Evolutionary conservation across 1,140 invertebrate genomes (phyloP).

Genomic region (Drosophila bifasciata): DNA sequence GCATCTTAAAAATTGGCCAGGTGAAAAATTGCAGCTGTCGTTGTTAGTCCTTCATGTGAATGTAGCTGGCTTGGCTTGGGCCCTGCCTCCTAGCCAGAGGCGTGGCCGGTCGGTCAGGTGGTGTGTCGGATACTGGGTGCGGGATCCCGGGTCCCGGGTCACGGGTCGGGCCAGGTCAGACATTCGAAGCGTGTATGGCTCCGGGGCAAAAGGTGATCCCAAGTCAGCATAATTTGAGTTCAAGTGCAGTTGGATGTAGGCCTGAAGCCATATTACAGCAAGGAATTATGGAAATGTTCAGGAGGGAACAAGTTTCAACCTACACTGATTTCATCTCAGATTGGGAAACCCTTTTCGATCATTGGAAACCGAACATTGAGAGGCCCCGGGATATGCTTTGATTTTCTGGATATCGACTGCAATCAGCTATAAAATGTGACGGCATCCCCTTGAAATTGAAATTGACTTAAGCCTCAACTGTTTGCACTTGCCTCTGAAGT

Average conservation of each 20-base stretch:
- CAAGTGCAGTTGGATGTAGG: constrained; percentile 68
- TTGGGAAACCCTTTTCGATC: constrained; percentile 18
- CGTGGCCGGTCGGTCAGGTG: background rate
- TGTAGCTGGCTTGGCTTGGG: constrained; percentile 6
- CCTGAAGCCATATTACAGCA: constrained; percentile 15
- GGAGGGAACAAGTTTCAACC: constrained; percentile 1
- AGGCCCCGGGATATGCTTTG: constrained; percentile 56
- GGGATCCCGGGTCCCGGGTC: no score
- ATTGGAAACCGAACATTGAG: background rate
- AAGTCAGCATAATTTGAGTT: constrained; percentile 36
- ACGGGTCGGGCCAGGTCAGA: constrained; percentile 29
- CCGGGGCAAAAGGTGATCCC: constrained; percentile 10
- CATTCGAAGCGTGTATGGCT: constrained; percentile 41
- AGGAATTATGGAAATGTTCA: constrained; percentile 27
- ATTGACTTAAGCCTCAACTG: constrained; percentile 67
- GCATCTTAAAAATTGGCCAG: constrained; percentile 82
- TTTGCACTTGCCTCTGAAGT: constrained; percentile 57
- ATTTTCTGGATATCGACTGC: constrained; percentile 66
- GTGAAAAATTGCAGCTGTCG: constrained; percentile 83
- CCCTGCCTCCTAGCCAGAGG: constrained; percentile 7
- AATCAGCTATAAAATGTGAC: constrained; percentile 77
- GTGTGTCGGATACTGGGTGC: no score
- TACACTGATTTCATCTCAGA: constrained; percentile 33
- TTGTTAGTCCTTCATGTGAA: constrained; percentile 53
- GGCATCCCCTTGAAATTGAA: constrained; percentile 33